A percentile compares a stretch with the other conserved stretches of the same genome.
Evolutionary conservation across 2,888 invertebrate genomes (phyloP).

Genomic region (Rhagonycha lutea): DNA sequence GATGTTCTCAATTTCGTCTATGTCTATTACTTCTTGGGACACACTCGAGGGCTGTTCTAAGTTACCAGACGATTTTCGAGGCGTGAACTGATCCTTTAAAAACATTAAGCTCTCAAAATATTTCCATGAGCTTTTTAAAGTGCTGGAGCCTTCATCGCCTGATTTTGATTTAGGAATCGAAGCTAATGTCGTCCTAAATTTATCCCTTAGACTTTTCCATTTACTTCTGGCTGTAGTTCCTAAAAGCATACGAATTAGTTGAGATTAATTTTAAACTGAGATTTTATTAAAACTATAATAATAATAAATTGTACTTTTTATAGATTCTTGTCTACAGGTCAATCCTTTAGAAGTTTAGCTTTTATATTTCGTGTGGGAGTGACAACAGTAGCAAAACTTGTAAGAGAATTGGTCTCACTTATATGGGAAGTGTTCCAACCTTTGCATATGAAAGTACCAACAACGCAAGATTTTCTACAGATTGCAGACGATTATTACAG

Average conservation of each 20-base stretch:
- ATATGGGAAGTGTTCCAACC: constrained; percentile 3
- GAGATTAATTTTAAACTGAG: too few species aligned
- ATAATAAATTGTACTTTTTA: too few species aligned
- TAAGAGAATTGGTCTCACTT: not conserved
- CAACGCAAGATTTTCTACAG: not conserved
- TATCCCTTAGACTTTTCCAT: not conserved
- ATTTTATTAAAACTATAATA: too few species aligned
- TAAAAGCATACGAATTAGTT: not conserved
- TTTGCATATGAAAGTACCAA: constrained; percentile 4
- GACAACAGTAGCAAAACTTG: not conserved
- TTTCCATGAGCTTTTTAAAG: not conserved
- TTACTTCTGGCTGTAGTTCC: not conserved
- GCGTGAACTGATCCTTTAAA: not conserved
- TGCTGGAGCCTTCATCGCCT: not conserved
- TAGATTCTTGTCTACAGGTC: constrained; percentile 1
- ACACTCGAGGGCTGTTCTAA: too few species aligned
- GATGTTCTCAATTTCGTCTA: too few species aligned
- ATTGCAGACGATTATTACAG: constrained; percentile 1
- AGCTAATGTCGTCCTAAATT: not conserved
- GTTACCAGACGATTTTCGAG: not conserved
- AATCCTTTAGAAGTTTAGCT: not conserved
- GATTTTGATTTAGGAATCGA: not conserved
- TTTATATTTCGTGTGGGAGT: constrained; percentile 1
- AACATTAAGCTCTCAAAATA: not conserved
- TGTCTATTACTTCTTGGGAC: too few species aligned